These are phyloP conservation scores for Sarcoramphus papa DNA, from an alignment of 2,797 vertebrate genomes.

Conservation along the genomic window DNA sequence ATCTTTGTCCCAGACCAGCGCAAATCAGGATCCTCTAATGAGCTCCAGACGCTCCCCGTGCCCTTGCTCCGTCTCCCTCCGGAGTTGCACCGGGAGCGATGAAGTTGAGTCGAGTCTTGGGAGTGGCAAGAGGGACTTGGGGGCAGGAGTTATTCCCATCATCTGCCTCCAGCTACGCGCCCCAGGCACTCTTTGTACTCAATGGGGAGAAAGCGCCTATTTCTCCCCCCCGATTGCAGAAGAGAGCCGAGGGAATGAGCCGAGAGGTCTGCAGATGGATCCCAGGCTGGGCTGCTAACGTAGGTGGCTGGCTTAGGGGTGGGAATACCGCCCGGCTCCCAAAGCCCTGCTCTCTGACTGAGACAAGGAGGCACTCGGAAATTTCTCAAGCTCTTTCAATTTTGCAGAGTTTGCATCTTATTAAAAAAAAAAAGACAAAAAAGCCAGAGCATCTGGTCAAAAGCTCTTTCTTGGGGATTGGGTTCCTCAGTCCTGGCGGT, in stretches of 20 bases:
- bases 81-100: background rate
- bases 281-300: background rate
- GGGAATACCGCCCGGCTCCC: background rate
- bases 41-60: background rate
- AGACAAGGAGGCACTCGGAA: background rate
- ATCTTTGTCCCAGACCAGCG: background rate
- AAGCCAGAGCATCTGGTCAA: background rate
- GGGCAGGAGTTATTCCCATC: background rate
- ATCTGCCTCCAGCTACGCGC: background rate
- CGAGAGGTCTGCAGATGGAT: background rate
- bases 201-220: accelerated
- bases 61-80: background rate
- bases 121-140: background rate
- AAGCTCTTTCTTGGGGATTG: background rate
- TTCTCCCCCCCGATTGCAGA: accelerated
- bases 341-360: background rate
- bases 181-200: background rate
- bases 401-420: background rate
- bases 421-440: background rate
- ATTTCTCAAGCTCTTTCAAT: background rate
- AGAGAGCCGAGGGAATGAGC: background rate
- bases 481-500: background rate
- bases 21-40: background rate
- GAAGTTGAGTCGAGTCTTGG: background rate
- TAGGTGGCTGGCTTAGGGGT: background rate